phyloP scores from a whole-genome alignment of 2,888 invertebrate genomes.

The Acrobeloides nanus region DNA sequence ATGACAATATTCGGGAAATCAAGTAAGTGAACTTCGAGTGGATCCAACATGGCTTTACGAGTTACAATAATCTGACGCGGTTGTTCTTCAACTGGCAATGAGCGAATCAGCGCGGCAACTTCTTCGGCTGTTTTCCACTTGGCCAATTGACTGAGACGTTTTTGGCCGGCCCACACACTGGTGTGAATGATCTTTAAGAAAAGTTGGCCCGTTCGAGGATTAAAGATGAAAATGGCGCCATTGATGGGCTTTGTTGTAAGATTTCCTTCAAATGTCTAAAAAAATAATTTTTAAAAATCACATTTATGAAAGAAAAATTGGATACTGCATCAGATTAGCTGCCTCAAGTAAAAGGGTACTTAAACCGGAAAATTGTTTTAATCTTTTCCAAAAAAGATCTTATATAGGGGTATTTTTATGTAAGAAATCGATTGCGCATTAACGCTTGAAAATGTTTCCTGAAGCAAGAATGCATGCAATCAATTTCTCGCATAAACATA shows the following conservation, averaged over 20 bases:
- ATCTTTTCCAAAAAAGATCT: conserved; percentile 10
- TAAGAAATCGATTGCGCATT: too few species aligned
- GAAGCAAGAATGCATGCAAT: too few species aligned
- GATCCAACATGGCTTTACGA: conserved; percentile 99
- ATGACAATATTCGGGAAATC: conserved; percentile 99
- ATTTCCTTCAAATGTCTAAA: conserved; percentile 88
- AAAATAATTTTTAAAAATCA: too few species aligned
- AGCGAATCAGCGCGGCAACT: conserved; percentile 96
- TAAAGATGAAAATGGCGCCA: conserved; percentile 99
- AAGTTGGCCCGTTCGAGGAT: conserved; percentile 93
- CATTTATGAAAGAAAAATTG: too few species aligned
- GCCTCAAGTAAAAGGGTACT: too few species aligned
- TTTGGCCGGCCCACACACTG: conserved; percentile 99
- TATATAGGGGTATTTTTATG: too few species aligned
- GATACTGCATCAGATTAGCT: too few species aligned
- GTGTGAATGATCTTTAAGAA: conserved; percentile 99
- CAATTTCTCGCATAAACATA: too few species aligned
- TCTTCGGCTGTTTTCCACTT: conserved; percentile 99
- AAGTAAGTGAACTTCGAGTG: conserved; percentile 92
- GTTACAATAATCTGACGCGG: conserved; percentile 99
- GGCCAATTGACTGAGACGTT: conserved; percentile 95
- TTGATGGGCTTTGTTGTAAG: conserved; percentile 98
- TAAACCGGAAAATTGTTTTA: too few species aligned
- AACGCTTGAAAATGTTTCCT: too few species aligned
- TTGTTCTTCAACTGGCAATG: conserved; percentile 96